phyloP scores from a whole-genome alignment of 2,888 invertebrate species.

The Brenthis ino region DNA sequence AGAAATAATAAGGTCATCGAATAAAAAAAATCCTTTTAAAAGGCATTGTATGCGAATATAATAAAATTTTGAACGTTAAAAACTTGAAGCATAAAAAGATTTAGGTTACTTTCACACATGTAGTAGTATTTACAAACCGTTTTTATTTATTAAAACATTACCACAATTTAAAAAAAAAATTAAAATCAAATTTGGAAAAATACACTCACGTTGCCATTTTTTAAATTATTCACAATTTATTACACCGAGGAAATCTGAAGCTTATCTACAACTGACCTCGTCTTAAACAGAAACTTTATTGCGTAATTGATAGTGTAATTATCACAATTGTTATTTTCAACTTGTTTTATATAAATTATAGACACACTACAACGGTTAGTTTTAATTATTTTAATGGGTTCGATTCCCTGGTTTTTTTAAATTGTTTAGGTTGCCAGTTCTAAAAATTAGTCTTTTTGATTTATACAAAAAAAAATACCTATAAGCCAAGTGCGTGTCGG shows the following conservation, averaged over 20 bases:
- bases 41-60: no score
- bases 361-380: neutral
- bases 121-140: neutral
- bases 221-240: conserved; percentile 22
- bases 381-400: neutral
- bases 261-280: conserved; percentile 39
- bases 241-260: conserved; percentile 32
- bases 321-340: neutral
- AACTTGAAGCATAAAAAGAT: neutral
- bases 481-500: no score
- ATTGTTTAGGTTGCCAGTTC: no score
- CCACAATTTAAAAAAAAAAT: neutral
- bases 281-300: conserved; percentile 23
- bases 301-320: conserved; percentile 29
- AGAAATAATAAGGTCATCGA: no score
- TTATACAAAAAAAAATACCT: no score
- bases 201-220: conserved; percentile 38
- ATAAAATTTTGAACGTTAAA: no score
- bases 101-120: conserved; percentile 11
- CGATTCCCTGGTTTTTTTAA: neutral
- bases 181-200: conserved; percentile 7
- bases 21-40: no score
- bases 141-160: neutral
- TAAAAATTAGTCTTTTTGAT: no score
- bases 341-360: conserved; percentile 4